Evolutionary conservation across 2,797 vertebrate genomes (phyloP).

Genomic region (Siniperca scherzeri): DNA sequence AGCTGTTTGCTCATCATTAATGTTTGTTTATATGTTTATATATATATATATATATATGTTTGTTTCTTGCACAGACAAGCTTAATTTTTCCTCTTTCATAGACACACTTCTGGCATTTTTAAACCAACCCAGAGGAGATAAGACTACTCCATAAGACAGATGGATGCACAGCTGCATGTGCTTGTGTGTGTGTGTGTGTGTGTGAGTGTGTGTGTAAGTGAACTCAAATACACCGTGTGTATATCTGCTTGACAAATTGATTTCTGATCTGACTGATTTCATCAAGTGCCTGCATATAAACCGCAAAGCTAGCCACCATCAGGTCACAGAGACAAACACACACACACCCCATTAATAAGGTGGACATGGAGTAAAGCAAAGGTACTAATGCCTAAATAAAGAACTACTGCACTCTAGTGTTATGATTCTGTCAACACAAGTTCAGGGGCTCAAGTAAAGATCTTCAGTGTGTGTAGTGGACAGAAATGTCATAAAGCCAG

Average conservation of each 20-base stretch:
- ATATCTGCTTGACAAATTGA: not conserved
- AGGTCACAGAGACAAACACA: slow-evolving; percentile 5
- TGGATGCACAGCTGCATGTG: not conserved
- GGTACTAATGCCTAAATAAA: slow-evolving; percentile 3
- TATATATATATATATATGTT: too few relatives aligned
- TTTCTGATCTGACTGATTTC: not conserved
- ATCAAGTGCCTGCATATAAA: not conserved
- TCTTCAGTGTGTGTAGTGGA: not conserved
- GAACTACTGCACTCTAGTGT: slow-evolving; percentile 76
- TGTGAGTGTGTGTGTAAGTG: not conserved
- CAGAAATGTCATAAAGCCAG: not conserved
- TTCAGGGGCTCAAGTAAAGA: not conserved
- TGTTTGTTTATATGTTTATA: too few relatives aligned
- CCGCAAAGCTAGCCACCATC: slow-evolving; percentile 28
- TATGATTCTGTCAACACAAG: slow-evolving; percentile 52
- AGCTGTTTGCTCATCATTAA: slow-evolving; percentile 35
- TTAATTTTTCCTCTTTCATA: slow-evolving; percentile 7
- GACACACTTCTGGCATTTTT: not conserved
- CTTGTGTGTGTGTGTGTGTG: not conserved
- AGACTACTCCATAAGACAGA: not conserved
- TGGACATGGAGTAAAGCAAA: not conserved
- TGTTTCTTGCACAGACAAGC: slow-evolving; percentile 10
- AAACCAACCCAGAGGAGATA: slow-evolving; percentile 1
- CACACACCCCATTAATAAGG: not conserved
- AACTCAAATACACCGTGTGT: not conserved